phyloP scores from a whole-genome alignment of 2,888 invertebrate genomes.

The Plebejus anna region DNA sequence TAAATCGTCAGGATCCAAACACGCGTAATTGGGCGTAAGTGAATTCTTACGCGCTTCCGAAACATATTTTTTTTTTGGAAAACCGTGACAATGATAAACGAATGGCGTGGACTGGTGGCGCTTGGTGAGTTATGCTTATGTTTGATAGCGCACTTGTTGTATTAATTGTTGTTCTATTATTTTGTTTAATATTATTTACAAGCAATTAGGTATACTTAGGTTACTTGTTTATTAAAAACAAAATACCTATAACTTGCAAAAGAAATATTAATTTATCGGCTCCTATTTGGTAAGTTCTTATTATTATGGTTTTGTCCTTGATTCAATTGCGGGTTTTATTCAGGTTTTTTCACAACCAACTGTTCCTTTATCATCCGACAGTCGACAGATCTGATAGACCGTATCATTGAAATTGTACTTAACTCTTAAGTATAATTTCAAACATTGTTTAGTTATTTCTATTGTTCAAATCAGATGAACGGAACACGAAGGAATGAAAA shows the following conservation, averaged over 20 bases:
- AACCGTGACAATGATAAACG: constrained; percentile 15
- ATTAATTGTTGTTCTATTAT: neutral
- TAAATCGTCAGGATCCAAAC: constrained; percentile 25
- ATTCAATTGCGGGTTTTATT: too few species aligned
- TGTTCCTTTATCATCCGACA: neutral
- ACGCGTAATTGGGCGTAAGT: constrained; percentile 24
- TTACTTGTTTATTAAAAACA: neutral
- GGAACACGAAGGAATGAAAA: constrained; percentile 3
- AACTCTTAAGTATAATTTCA: neutral
- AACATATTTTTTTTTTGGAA: constrained; percentile 3
- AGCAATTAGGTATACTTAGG: neutral
- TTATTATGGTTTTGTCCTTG: too few species aligned
- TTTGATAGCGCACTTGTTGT: neutral
- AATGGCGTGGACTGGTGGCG: neutral
- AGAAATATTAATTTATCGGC: too few species aligned
- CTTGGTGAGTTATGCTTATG: neutral
- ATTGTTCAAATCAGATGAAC: neutral
- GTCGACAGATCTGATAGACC: neutral
- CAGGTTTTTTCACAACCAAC: too few species aligned
- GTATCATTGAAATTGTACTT: neutral
- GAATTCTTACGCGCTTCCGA: constrained; percentile 26
- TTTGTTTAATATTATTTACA: neutral
- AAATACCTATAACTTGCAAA: too few species aligned
- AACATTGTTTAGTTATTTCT: neutral
- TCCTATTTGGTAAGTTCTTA: too few species aligned